Evolutionary conservation across 2,797 vertebrate genomes (phyloP).

Genomic region (Urocyon cinereoargenteus): DNA sequence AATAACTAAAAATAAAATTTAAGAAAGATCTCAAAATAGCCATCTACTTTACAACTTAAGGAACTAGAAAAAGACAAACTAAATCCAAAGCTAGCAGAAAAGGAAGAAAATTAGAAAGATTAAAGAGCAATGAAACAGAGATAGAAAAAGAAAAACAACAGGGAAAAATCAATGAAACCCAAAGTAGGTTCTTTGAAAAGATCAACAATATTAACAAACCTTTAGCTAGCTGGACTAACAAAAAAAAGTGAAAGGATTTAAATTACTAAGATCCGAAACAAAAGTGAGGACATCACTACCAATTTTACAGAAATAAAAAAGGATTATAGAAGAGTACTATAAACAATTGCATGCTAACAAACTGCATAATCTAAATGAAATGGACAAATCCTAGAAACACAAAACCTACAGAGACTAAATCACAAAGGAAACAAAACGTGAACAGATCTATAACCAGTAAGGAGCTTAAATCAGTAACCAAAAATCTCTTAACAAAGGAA

Average conservation of each 20-base stretch:
- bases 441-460: neutral
- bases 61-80: neutral
- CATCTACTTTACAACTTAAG: neutral
- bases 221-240: neutral
- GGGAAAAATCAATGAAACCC: neutral
- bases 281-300: neutral
- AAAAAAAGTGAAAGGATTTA: neutral
- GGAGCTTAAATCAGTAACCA: neutral
- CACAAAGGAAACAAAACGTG: neutral
- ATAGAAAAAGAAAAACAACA: neutral
- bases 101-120: neutral
- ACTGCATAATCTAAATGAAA: neutral
- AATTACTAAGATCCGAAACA: neutral
- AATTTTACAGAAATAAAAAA: neutral
- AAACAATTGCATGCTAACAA: neutral
- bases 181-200: neutral
- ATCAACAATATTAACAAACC: neutral
- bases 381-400: neutral
- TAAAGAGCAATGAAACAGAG: neutral
- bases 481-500: conserved; percentile 35
- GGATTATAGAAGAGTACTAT: neutral
- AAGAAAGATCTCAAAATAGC: neutral
- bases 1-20: neutral
- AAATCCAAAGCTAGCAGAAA: neutral
- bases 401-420: neutral